Conservation (phyloP, 2,113 vertebrate genomes). For the Anser cygnoides region DNA sequence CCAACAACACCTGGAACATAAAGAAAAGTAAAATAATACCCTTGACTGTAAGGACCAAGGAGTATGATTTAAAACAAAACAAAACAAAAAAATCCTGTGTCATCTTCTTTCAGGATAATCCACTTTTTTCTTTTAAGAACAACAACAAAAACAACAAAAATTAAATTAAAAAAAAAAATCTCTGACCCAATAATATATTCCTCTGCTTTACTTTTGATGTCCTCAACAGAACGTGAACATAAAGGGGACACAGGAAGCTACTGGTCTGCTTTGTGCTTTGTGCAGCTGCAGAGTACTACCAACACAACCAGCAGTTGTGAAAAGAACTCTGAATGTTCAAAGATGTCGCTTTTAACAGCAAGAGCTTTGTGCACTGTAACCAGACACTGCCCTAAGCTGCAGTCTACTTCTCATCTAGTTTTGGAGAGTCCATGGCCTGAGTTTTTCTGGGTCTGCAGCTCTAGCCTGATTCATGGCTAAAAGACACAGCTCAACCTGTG, state of each 20-base stretch:
- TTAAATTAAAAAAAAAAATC: neutral
- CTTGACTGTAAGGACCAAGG: neutral
- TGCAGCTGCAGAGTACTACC: neutral
- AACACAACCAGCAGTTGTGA: neutral
- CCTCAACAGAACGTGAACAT: neutral
- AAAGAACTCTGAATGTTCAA: neutral
- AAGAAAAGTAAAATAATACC: neutral
- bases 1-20: conserved; percentile 76
- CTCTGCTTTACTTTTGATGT: neutral
- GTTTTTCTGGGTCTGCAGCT: neutral
- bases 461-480: neutral
- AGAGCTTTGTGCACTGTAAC: neutral
- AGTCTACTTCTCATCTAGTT: neutral
- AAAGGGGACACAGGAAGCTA: neutral
- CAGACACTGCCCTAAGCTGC: neutral
- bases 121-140: neutral
- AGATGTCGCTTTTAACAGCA: neutral
- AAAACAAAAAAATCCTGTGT: neutral
- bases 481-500: neutral
- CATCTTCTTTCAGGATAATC: neutral
- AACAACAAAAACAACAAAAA: too few species aligned
- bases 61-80: neutral
- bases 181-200: neutral
- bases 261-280: neutral
- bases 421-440: neutral